Evolutionary conservation across 2,113 vertebrate species (phyloP).

Genomic region (Ciconia maguari): DNA sequence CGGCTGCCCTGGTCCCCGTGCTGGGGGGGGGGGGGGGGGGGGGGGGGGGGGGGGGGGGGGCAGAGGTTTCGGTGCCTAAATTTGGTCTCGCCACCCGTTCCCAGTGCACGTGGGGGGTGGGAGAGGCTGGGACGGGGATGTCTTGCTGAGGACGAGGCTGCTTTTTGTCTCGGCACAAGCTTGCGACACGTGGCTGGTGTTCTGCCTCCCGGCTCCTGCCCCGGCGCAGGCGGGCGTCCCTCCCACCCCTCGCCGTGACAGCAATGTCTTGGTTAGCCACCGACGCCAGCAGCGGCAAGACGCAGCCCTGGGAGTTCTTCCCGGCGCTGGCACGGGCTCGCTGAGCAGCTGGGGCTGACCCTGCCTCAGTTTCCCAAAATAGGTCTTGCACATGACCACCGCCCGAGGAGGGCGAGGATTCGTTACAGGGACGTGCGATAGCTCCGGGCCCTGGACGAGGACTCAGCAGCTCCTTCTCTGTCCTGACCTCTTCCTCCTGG

Average conservation of each 20-base stretch:
- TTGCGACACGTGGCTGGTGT: not conserved
- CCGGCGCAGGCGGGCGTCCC: not conserved
- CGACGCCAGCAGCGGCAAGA: rapidly evolving
- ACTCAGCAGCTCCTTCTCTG: not conserved
- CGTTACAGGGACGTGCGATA: not conserved
- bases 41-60: no score
- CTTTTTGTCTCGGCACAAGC: not conserved
- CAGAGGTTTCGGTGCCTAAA: not conserved
- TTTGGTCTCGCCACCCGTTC: not conserved
- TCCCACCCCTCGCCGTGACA: not conserved
- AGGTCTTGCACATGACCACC: not conserved
- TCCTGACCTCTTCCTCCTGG: not conserved
- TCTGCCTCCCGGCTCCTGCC: not conserved
- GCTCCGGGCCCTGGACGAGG: rapidly evolving
- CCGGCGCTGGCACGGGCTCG: rapidly evolving
- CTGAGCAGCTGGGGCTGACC: not conserved
- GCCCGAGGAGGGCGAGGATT: not conserved
- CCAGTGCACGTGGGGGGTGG: rapidly evolving
- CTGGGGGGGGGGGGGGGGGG: no score
- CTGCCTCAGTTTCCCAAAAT: constrained; percentile 66
- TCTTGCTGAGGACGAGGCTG: not conserved
- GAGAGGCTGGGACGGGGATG: not conserved
- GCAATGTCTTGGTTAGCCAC: rapidly evolving
- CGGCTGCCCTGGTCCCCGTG: rapidly evolving
- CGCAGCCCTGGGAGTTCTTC: rapidly evolving